Conservation (phyloP, 2,797 vertebrate genomes). For the Sebastes hopkinsi region DNA sequence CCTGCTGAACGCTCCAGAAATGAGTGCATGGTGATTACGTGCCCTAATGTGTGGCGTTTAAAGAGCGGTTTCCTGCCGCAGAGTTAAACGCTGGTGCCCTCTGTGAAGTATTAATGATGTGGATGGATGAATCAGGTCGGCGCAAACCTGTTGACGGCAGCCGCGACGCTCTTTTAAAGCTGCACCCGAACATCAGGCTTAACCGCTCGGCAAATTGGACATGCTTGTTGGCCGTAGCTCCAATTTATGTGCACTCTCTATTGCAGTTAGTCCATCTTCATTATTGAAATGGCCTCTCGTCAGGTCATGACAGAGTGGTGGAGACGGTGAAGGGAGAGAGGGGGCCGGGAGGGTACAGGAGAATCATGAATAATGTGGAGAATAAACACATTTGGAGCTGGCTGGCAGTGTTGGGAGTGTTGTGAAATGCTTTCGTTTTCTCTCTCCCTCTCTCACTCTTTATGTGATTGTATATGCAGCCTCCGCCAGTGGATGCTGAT, state of each 20-base stretch:
- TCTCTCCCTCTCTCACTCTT: constrained; percentile 15
- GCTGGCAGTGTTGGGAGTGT: constrained; percentile 58
- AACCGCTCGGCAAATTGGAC: constrained; percentile 82
- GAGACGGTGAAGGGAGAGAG: constrained; percentile 54
- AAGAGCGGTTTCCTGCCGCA: constrained; percentile 70
- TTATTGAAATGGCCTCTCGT: constrained; percentile 80
- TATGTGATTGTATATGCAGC: constrained; percentile 66
- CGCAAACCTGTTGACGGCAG: constrained; percentile 68
- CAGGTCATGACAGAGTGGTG: constrained; percentile 70
- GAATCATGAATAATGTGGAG: constrained; percentile 78
- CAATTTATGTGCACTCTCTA: constrained; percentile 80
- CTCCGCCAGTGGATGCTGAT: constrained; percentile 70
- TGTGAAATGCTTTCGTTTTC: constrained; percentile 69
- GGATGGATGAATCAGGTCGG: constrained; percentile 75
- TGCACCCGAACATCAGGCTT: constrained; percentile 75
- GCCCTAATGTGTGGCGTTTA: constrained; percentile 71
- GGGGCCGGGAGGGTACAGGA: constrained; percentile 22
- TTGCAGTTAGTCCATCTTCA: constrained; percentile 83
- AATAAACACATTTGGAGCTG: constrained; percentile 73
- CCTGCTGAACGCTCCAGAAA: constrained; percentile 68
- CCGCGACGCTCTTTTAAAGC: constrained; percentile 63
- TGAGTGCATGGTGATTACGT: constrained; percentile 68
- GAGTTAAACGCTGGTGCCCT: constrained; percentile 76
- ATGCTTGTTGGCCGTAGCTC: constrained; percentile 79
- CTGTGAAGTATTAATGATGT: constrained; percentile 79